Evolutionary conservation across 2,888 invertebrate genomes (phyloP).

Genomic region (Rhagonycha fulva): DNA sequence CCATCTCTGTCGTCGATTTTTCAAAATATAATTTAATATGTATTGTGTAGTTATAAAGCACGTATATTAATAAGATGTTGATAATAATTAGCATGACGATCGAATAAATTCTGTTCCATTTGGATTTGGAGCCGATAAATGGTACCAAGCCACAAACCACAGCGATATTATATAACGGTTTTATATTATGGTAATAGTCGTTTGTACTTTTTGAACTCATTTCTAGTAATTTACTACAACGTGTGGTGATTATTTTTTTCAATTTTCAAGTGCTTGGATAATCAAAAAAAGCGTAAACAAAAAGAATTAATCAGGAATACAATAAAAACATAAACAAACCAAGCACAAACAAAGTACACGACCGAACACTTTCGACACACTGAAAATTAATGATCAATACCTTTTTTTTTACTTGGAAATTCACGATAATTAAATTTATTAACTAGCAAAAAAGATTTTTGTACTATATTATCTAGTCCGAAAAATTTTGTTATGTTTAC

Average conservation of each 20-base stretch:
- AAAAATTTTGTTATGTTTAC: too few relatives aligned
- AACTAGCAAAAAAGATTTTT: too few relatives aligned
- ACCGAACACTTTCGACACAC: too few relatives aligned
- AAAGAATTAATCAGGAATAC: too few relatives aligned
- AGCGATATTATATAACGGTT: background rate
- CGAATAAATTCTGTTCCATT: background rate
- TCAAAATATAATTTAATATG: background rate
- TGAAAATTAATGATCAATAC: too few relatives aligned
- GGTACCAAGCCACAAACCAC: background rate
- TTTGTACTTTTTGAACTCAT: background rate
- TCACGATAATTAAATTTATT: too few relatives aligned
- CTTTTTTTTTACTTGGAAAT: too few relatives aligned
- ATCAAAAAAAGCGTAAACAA: too few relatives aligned
- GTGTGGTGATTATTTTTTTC: background rate
- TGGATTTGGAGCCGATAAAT: background rate
- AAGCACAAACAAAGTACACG: too few relatives aligned
- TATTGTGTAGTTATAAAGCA: background rate
- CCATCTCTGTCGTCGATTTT: background rate
- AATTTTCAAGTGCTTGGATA: too few relatives aligned
- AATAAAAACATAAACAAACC: too few relatives aligned
- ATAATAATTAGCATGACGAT: background rate
- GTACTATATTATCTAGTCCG: too few relatives aligned
- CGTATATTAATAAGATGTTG: background rate
- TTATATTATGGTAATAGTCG: background rate
- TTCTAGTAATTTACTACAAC: background rate